phyloP scores from a whole-genome alignment of 2,113 vertebrate genomes.

The Zapus hudsonius region DNA sequence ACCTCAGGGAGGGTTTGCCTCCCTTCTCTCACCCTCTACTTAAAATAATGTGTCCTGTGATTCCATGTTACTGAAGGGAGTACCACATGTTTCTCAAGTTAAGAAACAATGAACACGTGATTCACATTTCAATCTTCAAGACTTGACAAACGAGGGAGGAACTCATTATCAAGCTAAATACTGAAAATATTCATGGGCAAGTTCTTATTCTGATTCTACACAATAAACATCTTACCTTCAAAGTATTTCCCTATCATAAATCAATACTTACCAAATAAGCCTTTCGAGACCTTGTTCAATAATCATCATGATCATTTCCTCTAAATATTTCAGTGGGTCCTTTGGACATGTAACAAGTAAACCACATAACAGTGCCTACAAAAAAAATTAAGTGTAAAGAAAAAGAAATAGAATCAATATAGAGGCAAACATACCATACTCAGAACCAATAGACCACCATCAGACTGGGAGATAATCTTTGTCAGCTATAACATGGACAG shows the following conservation, averaged over 20 bases:
- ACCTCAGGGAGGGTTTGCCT: neutral
- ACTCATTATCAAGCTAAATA: neutral
- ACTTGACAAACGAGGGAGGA: neutral
- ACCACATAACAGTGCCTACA: slow-evolving; percentile 82
- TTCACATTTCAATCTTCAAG: neutral
- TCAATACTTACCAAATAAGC: slow-evolving; percentile 77
- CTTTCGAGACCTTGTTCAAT: slow-evolving; percentile 75
- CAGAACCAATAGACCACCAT: too few species aligned
- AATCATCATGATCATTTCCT: slow-evolving; percentile 84
- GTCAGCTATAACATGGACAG: too few species aligned
- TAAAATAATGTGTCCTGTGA: neutral
- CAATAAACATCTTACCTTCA: neutral
- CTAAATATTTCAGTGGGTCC: slow-evolving; percentile 83
- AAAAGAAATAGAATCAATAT: neutral
- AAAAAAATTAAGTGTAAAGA: slow-evolving; percentile 19
- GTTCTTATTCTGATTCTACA: neutral
- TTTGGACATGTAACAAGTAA: slow-evolving; percentile 78
- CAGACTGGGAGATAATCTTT: too few species aligned
- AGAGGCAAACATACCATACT: too few species aligned
- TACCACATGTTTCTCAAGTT: neutral
- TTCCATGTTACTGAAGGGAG: neutral
- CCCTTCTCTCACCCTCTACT: neutral
- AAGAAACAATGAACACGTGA: neutral
- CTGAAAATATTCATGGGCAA: slow-evolving; percentile 2
- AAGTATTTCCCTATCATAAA: slow-evolving; percentile 18